Percentiles rank a stretch among this genome's conserved stretches.
phyloP scores from a whole-genome alignment of 2,888 invertebrate genomes.

The Phoenoteleia sp. region DNA sequence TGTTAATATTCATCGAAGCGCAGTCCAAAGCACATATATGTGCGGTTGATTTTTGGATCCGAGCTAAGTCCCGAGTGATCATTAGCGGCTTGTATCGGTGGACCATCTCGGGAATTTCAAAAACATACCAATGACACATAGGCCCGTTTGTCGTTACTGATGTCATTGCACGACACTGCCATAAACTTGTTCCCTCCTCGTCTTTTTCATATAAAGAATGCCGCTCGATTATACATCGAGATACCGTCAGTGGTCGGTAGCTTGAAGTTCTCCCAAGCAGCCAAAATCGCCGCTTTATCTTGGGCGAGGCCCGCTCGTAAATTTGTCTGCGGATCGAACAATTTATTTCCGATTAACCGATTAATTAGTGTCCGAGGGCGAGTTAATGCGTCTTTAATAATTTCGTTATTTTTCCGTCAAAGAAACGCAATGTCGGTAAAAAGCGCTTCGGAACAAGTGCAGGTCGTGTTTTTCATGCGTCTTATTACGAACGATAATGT shows the following conservation, averaged over 20 bases:
- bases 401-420: conserved; percentile 16
- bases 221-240: conserved; percentile 81
- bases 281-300: conserved; percentile 48
- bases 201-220: conserved; percentile 79
- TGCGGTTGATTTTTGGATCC: conserved; percentile 54
- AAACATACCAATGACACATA: conserved; percentile 82
- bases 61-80: conserved; percentile 55
- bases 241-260: conserved; percentile 75
- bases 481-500: conserved; percentile 29
- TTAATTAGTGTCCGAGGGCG: conserved; percentile 27
- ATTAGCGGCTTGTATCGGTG: conserved; percentile 78
- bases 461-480: neutral
- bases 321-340: conserved; percentile 32
- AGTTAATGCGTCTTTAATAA: conserved; percentile 7
- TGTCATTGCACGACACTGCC: conserved; percentile 83
- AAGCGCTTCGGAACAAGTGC: neutral
- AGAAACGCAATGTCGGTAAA: neutral
- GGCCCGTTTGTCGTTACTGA: conserved; percentile 83
- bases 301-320: conserved; percentile 15
- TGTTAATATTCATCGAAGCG: conserved; percentile 10
- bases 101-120: conserved; percentile 82
- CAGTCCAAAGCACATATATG: conserved; percentile 24
- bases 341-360: conserved; percentile 50
- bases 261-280: conserved; percentile 60
- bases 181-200: conserved; percentile 78